Base-by-base conservation (phyloP, 2,113 vertebrate species). In the Chlamydotis undulata region DNA sequence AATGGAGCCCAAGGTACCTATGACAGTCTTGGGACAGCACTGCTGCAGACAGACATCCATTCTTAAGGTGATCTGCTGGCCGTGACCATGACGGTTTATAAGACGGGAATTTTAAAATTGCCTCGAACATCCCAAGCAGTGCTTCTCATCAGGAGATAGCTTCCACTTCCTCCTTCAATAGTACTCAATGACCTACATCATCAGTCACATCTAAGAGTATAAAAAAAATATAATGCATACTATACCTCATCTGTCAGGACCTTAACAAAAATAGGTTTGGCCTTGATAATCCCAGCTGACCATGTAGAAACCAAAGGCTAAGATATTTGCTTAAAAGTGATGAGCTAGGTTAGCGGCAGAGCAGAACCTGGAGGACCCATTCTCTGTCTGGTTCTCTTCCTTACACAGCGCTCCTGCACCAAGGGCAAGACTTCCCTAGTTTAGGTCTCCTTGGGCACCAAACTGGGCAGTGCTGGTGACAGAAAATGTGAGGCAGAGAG, bases 401-500 rank as follows among this genome's bases (percentile, higher is more conserved):
- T 63, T 74, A 24, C n/a, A 33, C 22, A 56, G 25, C 0, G 0
- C 2, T 89, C 5, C n/a, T 61, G 33, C 19, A 14, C 17, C 56
- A 52, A 47, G 22, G 8, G 24, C 28, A 69, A 39, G 24, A 26
- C 26, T 63, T 82, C 2, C 7, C 9, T 31, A 49, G 16, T 77
- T 15, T 15, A 28, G 12, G 9, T 37, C 24, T 76, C 11, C 21
- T 59, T 19, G 12, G 18, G 28, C 29, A 71, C 26, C 6, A 6
- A 52, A 76, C 28, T 12, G 19, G 35, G 71, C 5, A 43, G 9
- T 1, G 2, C 18, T 67, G 47, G 47, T 93, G 68, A 14, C 13
- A 56, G 63, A 43, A 83, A 60, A 77, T 23, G 55, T 41, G 41
- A 91, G 55, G 45, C 12, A 50, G 28, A 70, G 31, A 65, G 23